These are phyloP conservation scores for Hydrozoanthus tunicans DNA, from an alignment of 64 coral and sea anemone species.

Conservation along the genomic window DNA sequence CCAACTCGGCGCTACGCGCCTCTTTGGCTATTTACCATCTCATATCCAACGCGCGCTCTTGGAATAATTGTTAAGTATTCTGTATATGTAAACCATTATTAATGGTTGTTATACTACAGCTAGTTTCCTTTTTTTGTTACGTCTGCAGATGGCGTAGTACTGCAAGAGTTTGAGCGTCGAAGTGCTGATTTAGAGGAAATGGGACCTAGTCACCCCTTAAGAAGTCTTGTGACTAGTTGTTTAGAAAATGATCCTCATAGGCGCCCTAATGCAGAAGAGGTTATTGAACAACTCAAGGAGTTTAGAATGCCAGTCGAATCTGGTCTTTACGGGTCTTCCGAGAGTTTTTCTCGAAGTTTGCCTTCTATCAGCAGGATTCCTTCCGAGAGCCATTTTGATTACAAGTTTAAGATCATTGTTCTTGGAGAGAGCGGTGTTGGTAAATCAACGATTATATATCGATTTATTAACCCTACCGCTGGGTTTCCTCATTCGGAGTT, in stretches of 20 bases:
- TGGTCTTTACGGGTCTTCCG: neutral
- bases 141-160: conserved; percentile 22
- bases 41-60: no score
- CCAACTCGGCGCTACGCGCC: no score
- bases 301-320: neutral
- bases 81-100: no score
- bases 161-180: neutral
- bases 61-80: no score
- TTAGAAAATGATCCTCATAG: conserved; percentile 30
- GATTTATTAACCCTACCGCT: conserved; percentile 34
- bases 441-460: conserved; percentile 48
- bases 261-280: conserved; percentile 18
- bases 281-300: conserved; percentile 24
- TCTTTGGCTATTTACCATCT: no score
- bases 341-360: neutral
- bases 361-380: conserved; percentile 33
- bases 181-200: conserved; percentile 53
- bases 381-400: conserved; percentile 24
- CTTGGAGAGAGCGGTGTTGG: conserved; percentile 38
- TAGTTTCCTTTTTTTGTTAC: neutral
- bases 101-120: no score
- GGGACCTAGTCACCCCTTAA: conserved; percentile 44
- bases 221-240: conserved; percentile 40
- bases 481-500: neutral
- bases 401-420: conserved; percentile 58